Conservation (phyloP, 1,140 invertebrate species). For the Drosophila asahinai region DNA sequence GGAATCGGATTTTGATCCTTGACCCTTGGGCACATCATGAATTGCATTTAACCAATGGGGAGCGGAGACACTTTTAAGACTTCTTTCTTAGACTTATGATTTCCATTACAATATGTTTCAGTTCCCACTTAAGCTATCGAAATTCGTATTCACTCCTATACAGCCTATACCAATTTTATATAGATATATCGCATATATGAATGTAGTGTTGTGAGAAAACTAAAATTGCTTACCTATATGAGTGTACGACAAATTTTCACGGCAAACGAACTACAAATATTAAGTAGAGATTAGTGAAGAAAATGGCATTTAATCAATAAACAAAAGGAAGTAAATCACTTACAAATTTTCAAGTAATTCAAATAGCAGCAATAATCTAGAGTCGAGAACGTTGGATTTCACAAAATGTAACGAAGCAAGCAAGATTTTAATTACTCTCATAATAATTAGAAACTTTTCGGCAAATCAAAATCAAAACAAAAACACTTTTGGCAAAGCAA, state of each 20-base stretch:
- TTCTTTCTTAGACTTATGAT: slow-evolving; percentile 21
- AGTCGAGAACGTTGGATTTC: slow-evolving; percentile 61
- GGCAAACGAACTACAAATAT: slow-evolving; percentile 81
- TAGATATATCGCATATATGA: slow-evolving; percentile 65
- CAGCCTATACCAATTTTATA: slow-evolving; percentile 74
- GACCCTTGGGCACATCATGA: slow-evolving; percentile 35
- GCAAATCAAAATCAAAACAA: slow-evolving; percentile 79
- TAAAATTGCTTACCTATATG: slow-evolving; percentile 63
- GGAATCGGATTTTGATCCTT: slow-evolving; percentile 25
- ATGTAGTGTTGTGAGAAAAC: slow-evolving; percentile 76
- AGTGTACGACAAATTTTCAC: slow-evolving; percentile 76
- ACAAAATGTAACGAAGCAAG: slow-evolving; percentile 43
- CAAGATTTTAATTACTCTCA: slow-evolving; percentile 46
- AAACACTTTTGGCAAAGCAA: slow-evolving; percentile 56
- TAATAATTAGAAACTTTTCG: slow-evolving; percentile 60
- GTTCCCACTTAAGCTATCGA: slow-evolving; percentile 23
- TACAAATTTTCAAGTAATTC: slow-evolving; percentile 80
- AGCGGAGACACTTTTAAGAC: not conserved
- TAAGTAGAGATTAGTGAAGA: slow-evolving; percentile 69
- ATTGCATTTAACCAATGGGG: slow-evolving; percentile 41
- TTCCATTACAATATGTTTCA: slow-evolving; percentile 15
- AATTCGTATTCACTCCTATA: slow-evolving; percentile 50
- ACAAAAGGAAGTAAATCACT: slow-evolving; percentile 34
- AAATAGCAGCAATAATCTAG: slow-evolving; percentile 61
- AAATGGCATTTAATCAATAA: slow-evolving; percentile 73